phyloP scores from a whole-genome alignment of 2,888 invertebrate species.

The Macrophya annulata region DNA sequence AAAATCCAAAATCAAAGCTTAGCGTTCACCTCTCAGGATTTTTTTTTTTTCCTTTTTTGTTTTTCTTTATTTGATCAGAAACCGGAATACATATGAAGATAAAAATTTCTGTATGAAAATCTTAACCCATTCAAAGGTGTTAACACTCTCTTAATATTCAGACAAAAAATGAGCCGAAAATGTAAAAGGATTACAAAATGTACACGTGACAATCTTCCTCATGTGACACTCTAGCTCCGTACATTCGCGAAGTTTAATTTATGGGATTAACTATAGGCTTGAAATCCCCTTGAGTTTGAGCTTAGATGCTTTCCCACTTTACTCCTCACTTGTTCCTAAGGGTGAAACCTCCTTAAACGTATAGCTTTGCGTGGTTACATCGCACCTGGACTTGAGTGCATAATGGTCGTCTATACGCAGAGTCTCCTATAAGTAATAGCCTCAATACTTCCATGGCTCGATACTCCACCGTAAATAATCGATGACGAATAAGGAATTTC shows the following conservation, averaged over 20 bases:
- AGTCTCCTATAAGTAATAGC: background rate
- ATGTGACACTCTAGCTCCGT: background rate
- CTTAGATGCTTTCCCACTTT: background rate
- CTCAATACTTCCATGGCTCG: background rate
- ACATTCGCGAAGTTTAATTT: background rate
- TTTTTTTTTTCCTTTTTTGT: too few species aligned
- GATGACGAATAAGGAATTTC: conserved; percentile 13
- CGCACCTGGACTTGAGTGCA: conserved; percentile 5
- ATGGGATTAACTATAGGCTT: background rate
- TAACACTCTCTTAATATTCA: background rate
- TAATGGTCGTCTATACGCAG: background rate
- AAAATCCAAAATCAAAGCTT: too few species aligned
- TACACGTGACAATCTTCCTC: background rate
- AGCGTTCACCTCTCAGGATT: too few species aligned
- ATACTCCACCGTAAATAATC: conserved; percentile 22
- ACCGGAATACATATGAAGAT: too few species aligned
- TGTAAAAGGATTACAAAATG: too few species aligned
- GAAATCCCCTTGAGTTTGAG: background rate
- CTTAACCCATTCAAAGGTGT: too few species aligned
- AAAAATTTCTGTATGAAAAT: too few species aligned
- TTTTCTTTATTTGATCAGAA: too few species aligned
- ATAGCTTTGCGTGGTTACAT: background rate
- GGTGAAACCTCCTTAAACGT: background rate
- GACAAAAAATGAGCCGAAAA: too few species aligned
- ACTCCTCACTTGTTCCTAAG: background rate